Base-by-base conservation (phyloP, 2,797 vertebrate species). In the Carduelis carduelis region DNA sequence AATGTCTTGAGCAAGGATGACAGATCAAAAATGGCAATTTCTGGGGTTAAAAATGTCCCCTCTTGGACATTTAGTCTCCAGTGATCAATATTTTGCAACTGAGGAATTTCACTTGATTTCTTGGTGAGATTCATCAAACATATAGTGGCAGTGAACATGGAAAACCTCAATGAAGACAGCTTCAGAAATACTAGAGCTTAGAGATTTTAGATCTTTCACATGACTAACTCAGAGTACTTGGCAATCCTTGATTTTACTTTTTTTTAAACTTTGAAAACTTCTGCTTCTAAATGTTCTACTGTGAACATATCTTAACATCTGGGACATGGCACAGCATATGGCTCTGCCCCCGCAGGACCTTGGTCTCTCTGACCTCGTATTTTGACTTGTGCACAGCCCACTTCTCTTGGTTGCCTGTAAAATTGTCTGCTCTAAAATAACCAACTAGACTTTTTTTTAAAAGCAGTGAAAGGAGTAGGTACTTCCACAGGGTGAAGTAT, bases 251-350 rank as follows among this genome's bases (percentile, higher is more conserved):
- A 26, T 12, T 47, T 68, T 27, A 8, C 4, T 27, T 34, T 43
- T 37, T 30, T 41, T 53, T 30, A 28, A 7, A 53, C 8, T 56
- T 79, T 50, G 19, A 63, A 90, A 83, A 65, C 32, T 39, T 61
- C 16, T 69, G 5, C 11, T 68, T 53, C 30, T 53, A 53, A 53
- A 53, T 53, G 12, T 53, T 53, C 20, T 69, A 4, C 12, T 64
- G 14, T 12, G 7, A 23, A 1, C 21, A 3, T 69, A 30, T 49
- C 43, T 53, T 34, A 55, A 37, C 12, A 72, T 27, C 22, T 46
- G 53, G 27, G 15, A 65, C 18, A 47, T 1, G 1, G 15, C 17
- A 70, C 13, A 85, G 22, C 1, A 1, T 5, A 16, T 20, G 4
- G 14, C 41, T 68, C 57, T 76, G 5, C 30, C 84, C n/a, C 55